Evolutionary conservation across 1,140 invertebrate species (phyloP).

Genomic region (Cotesia glomerata): DNA sequence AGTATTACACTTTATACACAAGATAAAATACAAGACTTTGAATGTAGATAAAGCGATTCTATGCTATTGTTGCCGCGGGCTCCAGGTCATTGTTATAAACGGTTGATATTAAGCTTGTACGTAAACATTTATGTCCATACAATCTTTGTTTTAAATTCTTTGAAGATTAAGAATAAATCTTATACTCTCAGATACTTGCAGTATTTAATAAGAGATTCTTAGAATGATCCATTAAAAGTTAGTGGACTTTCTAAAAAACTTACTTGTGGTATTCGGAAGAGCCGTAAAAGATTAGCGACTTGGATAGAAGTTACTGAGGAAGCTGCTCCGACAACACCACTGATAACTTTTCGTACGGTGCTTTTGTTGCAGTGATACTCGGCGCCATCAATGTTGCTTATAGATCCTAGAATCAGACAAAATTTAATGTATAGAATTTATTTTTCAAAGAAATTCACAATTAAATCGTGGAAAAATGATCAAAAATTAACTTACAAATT

Average conservation of each 20-base stretch:
- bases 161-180: no score
- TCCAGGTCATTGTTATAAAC: slow-evolving; percentile 38
- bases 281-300: slow-evolving; percentile 90
- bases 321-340: slow-evolving; percentile 93
- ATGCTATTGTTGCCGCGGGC: slow-evolving; percentile 30
- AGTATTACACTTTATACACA: slow-evolving; percentile 28
- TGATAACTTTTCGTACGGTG: slow-evolving; percentile 85
- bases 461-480: not conserved
- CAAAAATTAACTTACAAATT: not conserved
- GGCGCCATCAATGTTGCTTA: slow-evolving; percentile 91
- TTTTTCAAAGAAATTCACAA: not conserved
- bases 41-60: slow-evolving; percentile 42
- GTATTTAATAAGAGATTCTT: no score
- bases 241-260: slow-evolving; percentile 30
- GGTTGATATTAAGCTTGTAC: not conserved
- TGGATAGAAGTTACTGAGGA: slow-evolving; percentile 95
- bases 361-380: slow-evolving; percentile 88
- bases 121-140: not conserved
- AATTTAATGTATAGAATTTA: not conserved
- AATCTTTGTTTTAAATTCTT: no score
- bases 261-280: slow-evolving; percentile 96
- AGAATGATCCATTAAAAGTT: no score
- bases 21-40: slow-evolving; percentile 29
- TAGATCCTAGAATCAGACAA: slow-evolving; percentile 76
- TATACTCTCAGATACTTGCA: no score